These are phyloP conservation scores for Sanderia malayensis DNA, from an alignment of 30 jellyfish, hydroid and myxozoan genomes.

Conservation along the genomic window DNA sequence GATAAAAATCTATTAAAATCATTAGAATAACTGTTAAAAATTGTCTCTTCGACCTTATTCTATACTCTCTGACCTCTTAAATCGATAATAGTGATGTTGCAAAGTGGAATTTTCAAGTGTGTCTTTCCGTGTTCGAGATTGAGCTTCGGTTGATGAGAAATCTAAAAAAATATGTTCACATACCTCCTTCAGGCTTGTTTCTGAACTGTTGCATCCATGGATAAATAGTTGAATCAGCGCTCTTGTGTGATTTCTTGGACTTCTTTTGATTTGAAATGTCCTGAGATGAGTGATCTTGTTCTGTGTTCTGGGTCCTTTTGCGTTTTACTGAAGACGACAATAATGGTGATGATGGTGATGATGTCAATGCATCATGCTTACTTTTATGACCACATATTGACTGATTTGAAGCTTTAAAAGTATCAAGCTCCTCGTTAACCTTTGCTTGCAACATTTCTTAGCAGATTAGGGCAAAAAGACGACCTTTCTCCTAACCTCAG, in stretches of 20 bases:
- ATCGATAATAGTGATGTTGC: no score
- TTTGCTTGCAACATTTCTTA: slow-evolving; percentile 4
- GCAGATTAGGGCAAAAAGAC: not conserved
- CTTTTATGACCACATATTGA: not conserved
- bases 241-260: not conserved
- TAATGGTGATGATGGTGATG: no score
- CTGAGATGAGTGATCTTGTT: not conserved
- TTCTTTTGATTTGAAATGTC: slow-evolving; percentile 3
- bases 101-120: no score
- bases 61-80: no score
- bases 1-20: no score
- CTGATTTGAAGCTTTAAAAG: not conserved
- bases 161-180: no score
- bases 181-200: slow-evolving; percentile 7
- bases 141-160: no score
- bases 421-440: slow-evolving; percentile 34
- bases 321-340: no score
- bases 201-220: slow-evolving; percentile 62
- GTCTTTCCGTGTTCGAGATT: no score
- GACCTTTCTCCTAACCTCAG: not conserved
- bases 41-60: no score
- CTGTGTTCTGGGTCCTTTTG: not conserved
- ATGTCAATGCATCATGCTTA: not conserved
- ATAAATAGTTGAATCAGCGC: slow-evolving; percentile 5
- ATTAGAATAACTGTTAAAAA: no score